Evolutionary conservation across 2,113 vertebrate species (phyloP).

Genomic region (Synchiropus splendidus): DNA sequence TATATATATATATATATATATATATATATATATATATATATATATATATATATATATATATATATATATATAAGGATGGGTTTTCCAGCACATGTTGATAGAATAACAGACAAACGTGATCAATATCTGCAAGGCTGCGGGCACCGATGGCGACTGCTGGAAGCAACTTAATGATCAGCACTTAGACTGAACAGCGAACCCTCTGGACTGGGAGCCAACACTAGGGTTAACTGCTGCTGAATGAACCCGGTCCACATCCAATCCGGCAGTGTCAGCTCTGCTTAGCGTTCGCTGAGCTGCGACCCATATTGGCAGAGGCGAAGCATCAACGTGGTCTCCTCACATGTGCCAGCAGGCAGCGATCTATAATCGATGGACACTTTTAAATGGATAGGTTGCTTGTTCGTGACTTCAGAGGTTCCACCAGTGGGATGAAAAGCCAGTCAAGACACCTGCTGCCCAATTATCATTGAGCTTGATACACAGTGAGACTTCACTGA

Average conservation of each 20-base stretch:
- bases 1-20: no score
- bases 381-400: conserved; percentile 62
- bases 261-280: conserved; percentile 90
- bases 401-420: conserved; percentile 26
- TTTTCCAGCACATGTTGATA: no score
- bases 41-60: no score
- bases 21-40: no score
- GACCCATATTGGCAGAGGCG: conserved; percentile 72
- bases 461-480: no score
- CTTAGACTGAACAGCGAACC: conserved; percentile 90
- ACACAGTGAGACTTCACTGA: no score
- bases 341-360: conserved; percentile 58
- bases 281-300: conserved; percentile 77
- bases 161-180: conserved; percentile 68
- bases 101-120: no score
- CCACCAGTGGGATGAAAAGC: no score
- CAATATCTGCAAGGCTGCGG: background rate
- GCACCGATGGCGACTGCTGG: conserved; percentile 52
- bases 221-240: conserved; percentile 89
- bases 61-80: no score
- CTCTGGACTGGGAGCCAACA: conserved; percentile 81
- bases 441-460: no score
- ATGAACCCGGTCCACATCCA: conserved; percentile 94
- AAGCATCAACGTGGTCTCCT: conserved; percentile 68
- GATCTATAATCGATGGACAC: conserved; percentile 68